Percentiles rank a stretch among this genome's conserved stretches.
Evolutionary conservation across 2,113 vertebrate species (phyloP).

Genomic region (Aspiorhynchus laticeps): DNA sequence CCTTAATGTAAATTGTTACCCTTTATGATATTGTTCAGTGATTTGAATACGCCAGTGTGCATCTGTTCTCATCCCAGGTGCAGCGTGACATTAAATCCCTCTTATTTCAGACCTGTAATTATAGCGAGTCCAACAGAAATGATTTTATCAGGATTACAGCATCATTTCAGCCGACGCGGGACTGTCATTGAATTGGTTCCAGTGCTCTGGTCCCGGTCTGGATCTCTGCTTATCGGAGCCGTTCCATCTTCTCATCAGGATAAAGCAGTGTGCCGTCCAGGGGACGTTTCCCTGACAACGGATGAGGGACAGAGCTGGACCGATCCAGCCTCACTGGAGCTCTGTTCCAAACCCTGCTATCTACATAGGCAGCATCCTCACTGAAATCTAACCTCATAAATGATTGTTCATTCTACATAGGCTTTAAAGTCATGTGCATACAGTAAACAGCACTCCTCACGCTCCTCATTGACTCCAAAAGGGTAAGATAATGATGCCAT

Average conservation of each 20-base stretch:
- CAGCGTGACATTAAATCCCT: conserved; percentile 19
- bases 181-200: neutral
- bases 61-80: neutral
- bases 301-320: conserved; percentile 10
- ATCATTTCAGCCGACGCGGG: neutral
- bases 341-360: neutral
- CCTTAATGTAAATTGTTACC: neutral
- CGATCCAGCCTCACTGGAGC: neutral
- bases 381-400: neutral
- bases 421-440: no score
- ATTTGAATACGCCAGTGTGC: neutral
- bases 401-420: neutral
- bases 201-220: neutral
- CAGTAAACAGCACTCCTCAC: no score
- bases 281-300: conserved; percentile 14
- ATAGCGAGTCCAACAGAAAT: neutral
- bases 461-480: no score
- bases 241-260: neutral
- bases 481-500: no score
- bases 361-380: neutral
- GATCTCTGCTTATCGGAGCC: neutral
- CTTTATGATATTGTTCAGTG: neutral
- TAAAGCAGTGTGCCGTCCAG: neutral
- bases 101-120: conserved; percentile 8
- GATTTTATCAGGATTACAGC: neutral